Base-by-base conservation (phyloP, 2,113 vertebrate species). In the Cervus canadensis region DNA sequence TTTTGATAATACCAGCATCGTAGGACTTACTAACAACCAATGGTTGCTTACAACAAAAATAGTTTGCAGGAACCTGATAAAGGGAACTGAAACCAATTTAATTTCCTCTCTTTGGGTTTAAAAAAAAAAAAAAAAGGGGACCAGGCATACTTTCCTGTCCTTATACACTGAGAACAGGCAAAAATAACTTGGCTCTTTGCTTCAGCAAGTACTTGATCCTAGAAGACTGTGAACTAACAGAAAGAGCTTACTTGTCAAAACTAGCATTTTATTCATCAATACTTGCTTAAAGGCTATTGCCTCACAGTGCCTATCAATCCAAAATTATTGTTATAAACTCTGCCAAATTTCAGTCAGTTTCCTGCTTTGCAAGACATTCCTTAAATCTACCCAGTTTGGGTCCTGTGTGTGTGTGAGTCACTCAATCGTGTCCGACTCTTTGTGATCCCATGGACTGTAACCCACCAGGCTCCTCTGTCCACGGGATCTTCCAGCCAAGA, bases 31-130 rank as follows among this genome's bases (percentile, higher is more conserved):
- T 33, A 83, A 36, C 62, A 74, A 74, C 78, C 87, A 84, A 2
- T 59, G 33, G 19, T 74, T 45, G 45, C 78, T 89, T 89, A 59
- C 52, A 33, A 74, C 52, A 59, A 95, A 95, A 95, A 57, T 59
- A 89, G 60, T 71, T 89, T 89, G 87, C 78, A 84, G 87, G 50
- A 89, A 74, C 78, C 93, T 74, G 87, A 83, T 74, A 89, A 94
- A 84, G 13, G 71, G 78, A 95, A 90, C 43, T 74, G 81, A 90
- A 89, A 90, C 79, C 62, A 95, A 90, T 56, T 84, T 74, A 89
- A 74, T 90, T 89, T 90, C 87, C 87, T 84, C 62, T 74, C 93
- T 82, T 62, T 50, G 19, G 25, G 43, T 84, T 89, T 19, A 50
- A 81, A 40, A 67, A 67, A 36, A 93, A 88, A 71, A 74, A 74